A percentile compares a stretch with the other conserved stretches of the same genome.
Conservation (phyloP, 2,113 vertebrate genomes). For the Tamias sibiricus region DNA sequence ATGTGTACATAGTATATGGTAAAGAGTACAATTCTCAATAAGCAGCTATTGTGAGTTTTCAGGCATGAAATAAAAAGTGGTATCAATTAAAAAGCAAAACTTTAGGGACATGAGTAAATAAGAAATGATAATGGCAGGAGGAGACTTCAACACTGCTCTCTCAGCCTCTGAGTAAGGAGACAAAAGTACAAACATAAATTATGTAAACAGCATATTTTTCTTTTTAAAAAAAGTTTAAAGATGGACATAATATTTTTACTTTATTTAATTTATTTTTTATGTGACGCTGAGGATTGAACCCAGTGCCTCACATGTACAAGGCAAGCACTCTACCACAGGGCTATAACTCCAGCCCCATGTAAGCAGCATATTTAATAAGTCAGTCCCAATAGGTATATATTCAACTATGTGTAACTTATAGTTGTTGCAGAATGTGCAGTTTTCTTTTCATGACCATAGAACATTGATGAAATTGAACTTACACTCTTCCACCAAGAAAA, state of each 20-base stretch:
- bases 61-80: background rate
- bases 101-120: background rate
- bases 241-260: too few species aligned
- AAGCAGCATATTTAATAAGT: background rate
- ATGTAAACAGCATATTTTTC: background rate
- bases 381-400: background rate
- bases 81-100: background rate
- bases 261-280: too few species aligned
- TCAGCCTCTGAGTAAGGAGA: background rate
- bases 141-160: background rate
- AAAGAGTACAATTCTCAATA: background rate
- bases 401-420: background rate
- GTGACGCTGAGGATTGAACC: too few species aligned
- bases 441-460: background rate
- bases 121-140: background rate
- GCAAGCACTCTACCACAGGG: too few species aligned
- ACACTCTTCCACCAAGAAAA: background rate
- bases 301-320: too few species aligned
- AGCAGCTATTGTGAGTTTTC: background rate
- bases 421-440: background rate
- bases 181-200: background rate
- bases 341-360: too few species aligned
- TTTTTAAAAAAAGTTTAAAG: too few species aligned
- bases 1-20: background rate
- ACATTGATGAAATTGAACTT: background rate